Conservation (phyloP, 2,797 vertebrate species). For the Pitangus sulphuratus region DNA sequence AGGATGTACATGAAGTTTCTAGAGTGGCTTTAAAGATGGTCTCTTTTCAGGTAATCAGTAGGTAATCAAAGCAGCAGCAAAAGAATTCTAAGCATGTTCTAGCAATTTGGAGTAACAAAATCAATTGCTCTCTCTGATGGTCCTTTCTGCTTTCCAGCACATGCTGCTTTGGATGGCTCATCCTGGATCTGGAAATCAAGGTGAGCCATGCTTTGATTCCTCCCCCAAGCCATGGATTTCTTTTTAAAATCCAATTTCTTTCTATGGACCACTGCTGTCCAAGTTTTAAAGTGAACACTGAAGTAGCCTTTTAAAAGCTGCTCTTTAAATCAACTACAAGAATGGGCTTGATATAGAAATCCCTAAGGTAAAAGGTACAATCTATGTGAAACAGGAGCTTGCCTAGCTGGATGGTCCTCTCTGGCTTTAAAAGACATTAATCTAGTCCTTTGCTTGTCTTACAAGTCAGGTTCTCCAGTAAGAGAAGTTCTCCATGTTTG, state of each 20-base stretch:
- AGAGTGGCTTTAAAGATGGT: constrained; percentile 21
- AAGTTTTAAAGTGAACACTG: background rate
- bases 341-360: background rate
- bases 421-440: background rate
- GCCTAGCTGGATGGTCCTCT: background rate
- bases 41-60: background rate
- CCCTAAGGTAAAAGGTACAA: background rate
- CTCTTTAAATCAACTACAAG: background rate
- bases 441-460: background rate
- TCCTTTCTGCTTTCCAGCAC: background rate
- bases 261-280: background rate
- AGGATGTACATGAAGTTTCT: constrained; percentile 46
- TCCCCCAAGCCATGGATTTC: background rate
- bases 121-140: background rate
- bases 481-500: background rate
- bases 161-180: background rate
- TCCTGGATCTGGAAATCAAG: background rate
- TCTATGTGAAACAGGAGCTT: background rate
- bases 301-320: background rate
- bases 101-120: background rate
- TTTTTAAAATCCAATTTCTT: background rate
- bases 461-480: background rate
- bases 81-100: background rate
- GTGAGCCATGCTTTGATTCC: background rate
- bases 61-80: background rate